Evolutionary conservation across 1,140 invertebrate species (phyloP), one percentile per base, ranked within the genome.

Genomic region (Brachionus sp.): DNA sequence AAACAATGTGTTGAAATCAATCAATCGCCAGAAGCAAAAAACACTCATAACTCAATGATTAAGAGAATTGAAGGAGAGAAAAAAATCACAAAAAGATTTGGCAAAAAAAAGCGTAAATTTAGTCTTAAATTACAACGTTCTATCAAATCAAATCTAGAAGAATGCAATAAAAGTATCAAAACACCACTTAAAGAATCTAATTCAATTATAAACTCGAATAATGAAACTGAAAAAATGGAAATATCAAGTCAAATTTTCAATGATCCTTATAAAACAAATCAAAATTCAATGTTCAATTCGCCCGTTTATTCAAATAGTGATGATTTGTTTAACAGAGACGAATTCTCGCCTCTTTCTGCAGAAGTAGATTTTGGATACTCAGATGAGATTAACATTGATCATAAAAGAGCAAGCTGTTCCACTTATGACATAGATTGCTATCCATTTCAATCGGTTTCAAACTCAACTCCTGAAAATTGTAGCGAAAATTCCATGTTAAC

Each of bases 191-290:
- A 75, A 75, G 16, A 75, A 19, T 19, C 44, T 46, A 44, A 75
- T 75, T 75, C 70, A 29, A 12, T 25, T 75, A 23, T 5, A 9
- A 29, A 75, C n/a, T 39, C 35, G 39, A 23, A 42, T 16, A 46
- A 44, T 46, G 39, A 75, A 39, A 75, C 70, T 23, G 70, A 75
- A 75, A 75, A 75, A 50, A 75, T 75, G 70, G 70, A 75, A 12
- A 75, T 75, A 13, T 75, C 70, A 5, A 75, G 39, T 16, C 19
- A 75, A 25, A 46, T 75, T 46, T 75, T 25, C 23, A 13, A 46
- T 25, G 70, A 75, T 12, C 37, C 37, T 9, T 35, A 44, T 9
- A 19, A 75, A 10, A 39, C 10, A 3, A 46, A 12, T 46, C 37
- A 44, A 29, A 29, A 75, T 46, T 44, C 39, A 44, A 25, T 75